Evolutionary conservation across 1,140 invertebrate species (phyloP).

Genomic region (Liolophura sinensis): DNA sequence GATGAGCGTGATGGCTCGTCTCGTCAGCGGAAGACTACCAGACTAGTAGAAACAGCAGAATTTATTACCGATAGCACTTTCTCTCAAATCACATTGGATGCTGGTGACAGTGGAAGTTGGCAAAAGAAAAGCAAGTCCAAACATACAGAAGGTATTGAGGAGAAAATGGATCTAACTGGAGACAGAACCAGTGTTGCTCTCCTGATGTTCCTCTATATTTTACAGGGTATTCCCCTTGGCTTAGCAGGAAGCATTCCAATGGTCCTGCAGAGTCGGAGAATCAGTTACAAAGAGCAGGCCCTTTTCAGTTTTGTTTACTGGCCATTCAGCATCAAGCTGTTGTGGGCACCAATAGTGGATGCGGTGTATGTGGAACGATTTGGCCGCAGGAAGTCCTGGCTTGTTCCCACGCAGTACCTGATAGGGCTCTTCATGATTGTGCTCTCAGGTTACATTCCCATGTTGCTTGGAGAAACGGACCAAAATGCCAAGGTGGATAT

Average conservation of each 20-base stretch:
- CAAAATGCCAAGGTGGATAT: constrained; percentile 73
- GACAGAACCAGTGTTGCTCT: constrained; percentile 70
- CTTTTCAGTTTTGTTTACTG: constrained; percentile 97
- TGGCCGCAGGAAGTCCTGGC: constrained; percentile 95
- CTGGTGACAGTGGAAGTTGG: not conserved
- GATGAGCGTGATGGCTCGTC: not conserved
- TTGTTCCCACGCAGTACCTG: constrained; percentile 86
- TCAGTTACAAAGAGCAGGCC: constrained; percentile 71
- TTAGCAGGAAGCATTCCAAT: constrained; percentile 92
- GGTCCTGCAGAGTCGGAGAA: constrained; percentile 85
- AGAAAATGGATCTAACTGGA: not conserved
- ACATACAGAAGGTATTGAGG: not conserved
- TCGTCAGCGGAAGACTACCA: not conserved
- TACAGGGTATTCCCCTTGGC: constrained; percentile 93
- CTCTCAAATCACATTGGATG: not conserved
- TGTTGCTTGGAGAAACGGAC: constrained; percentile 4
- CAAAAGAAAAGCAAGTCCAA: not conserved
- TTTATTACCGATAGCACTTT: not conserved
- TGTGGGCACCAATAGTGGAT: constrained; percentile 99
- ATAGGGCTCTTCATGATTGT: constrained; percentile 58
- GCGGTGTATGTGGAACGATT: constrained; percentile 80
- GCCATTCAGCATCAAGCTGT: constrained; percentile 93
- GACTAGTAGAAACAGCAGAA: not conserved
- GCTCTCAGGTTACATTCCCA: constrained; percentile 25
- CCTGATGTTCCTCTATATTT: constrained; percentile 87